These are phyloP conservation scores for Tachysurus vachellii DNA, from an alignment of 2,113 vertebrate genomes.

Conservation along the genomic window DNA sequence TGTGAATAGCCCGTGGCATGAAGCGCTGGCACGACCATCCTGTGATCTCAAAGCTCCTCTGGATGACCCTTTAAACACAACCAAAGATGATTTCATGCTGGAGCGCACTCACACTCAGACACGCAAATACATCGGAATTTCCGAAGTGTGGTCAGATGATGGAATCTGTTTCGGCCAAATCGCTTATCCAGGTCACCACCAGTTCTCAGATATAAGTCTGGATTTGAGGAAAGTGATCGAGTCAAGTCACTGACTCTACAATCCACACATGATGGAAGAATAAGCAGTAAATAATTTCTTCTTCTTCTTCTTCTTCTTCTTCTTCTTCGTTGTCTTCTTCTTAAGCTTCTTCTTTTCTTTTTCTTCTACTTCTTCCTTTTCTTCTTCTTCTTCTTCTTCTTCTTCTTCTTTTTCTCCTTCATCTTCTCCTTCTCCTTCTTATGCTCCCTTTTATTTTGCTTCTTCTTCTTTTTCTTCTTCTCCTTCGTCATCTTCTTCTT, in stretches of 20 bases:
- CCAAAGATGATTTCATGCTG: conserved; percentile 41
- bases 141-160: background rate
- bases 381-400: too few species aligned
- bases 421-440: too few species aligned
- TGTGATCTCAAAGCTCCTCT: conserved; percentile 30
- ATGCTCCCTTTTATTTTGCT: too few species aligned
- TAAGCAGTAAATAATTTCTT: background rate
- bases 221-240: background rate
- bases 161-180: conserved; percentile 37
- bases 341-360: too few species aligned
- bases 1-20: conserved; percentile 16
- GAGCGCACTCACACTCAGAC: background rate
- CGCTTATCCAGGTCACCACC: conserved; percentile 13
- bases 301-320: too few species aligned
- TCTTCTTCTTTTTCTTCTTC: too few species aligned
- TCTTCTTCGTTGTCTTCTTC: too few species aligned
- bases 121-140: conserved; percentile 2
- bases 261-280: background rate
- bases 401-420: too few species aligned
- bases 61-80: conserved; percentile 26
- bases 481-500: too few species aligned
- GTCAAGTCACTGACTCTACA: background rate
- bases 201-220: background rate
- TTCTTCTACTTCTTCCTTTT: too few species aligned
- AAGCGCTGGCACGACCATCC: background rate